Base-by-base conservation (phyloP, 2,888 invertebrate species). In the Nezara viridula region DNA sequence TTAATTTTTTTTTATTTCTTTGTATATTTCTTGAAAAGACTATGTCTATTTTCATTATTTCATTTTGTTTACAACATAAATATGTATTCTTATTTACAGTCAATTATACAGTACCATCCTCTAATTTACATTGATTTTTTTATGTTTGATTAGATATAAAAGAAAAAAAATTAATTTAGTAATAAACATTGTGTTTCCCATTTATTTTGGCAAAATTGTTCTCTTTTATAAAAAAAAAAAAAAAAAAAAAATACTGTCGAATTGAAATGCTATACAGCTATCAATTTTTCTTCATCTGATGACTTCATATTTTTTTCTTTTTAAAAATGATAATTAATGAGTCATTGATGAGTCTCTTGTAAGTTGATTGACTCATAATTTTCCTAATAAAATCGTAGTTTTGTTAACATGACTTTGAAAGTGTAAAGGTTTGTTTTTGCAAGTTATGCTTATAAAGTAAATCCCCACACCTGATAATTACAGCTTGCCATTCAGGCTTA, bases 91-190 rank as follows among this genome's bases (percentile, higher is more conserved):
- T 60, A 27, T 60, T 12, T 14, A 60, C 10, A 52, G 55, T 55
- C 19, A n/a, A n/a, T 55, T 50, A 21, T 50, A 50, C 14, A 21
- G 2, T 21, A 50, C 4, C 21, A 50, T 21, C 1, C 21, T 0
- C 4, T 50, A 55, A 55, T 55, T n/a, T 12, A 10, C 7, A 10
- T 60, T n/a, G n/a, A n/a, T 55, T 55, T n/a, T 9, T n/a, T 12
- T 55, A 55, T n/a, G 27, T 85, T n/a, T 47, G 14, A 50, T 86
- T 86, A 49, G 40, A 86, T 19, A 32, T 52, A n/a, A 86, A 32
- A n/a, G 12, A 9, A 49, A 47, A 86, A 86, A 49, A 16, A 1
- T 85, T 27, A 19, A 85, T 44, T 44, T 85, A 12, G 40, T 66
- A 27, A n/a, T 55, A 6, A 55, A 55, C 9, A 7, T 55, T 7